Percentiles rank a stretch among this genome's conserved stretches.
These are phyloP conservation scores for Antennarius striatus DNA, from an alignment of 2,113 vertebrate species.

Conservation along the genomic window DNA sequence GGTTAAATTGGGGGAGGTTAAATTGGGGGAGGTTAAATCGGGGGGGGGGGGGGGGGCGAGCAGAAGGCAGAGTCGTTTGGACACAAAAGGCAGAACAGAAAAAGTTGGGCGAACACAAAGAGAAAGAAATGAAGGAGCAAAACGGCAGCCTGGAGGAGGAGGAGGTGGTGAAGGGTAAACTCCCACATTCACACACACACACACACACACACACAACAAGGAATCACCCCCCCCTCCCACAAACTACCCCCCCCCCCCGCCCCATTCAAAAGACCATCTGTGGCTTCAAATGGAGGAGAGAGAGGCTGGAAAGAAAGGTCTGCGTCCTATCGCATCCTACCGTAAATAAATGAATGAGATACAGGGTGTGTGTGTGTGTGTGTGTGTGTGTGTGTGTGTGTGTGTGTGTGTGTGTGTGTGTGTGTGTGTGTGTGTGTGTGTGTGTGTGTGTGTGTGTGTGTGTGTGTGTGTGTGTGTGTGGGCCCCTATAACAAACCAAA, in stretches of 20 bases:
- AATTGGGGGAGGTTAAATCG: neutral
- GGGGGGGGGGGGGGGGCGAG: conserved; percentile 76
- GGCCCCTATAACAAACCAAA: conserved; percentile 70
- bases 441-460: conserved; percentile 24
- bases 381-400: conserved; percentile 33
- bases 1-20: conserved; percentile 59
- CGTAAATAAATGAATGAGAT: conserved; percentile 77
- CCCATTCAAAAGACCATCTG: conserved; percentile 85
- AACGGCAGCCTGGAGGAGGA: conserved; percentile 72
- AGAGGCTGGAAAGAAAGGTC: conserved; percentile 57
- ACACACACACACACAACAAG: conserved; percentile 57
- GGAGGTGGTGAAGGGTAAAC: conserved; percentile 61
- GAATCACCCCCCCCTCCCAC: conserved; percentile 21
- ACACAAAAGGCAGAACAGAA: conserved; percentile 76
- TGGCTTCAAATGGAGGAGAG: conserved; percentile 76
- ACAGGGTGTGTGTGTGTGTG: conserved; percentile 35
- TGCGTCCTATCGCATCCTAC: conserved; percentile 70
- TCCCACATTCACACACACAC: conserved; percentile 71
- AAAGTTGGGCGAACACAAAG: conserved; percentile 77
- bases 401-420: conserved; percentile 32
- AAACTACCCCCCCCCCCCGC: conserved; percentile 40
- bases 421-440: conserved; percentile 32
- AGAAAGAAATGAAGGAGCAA: conserved; percentile 77
- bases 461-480: conserved; percentile 34
- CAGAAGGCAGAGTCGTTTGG: conserved; percentile 73